phyloP scores from a whole-genome alignment of 1,140 invertebrate species.

The Acromyrmex heyeri region DNA sequence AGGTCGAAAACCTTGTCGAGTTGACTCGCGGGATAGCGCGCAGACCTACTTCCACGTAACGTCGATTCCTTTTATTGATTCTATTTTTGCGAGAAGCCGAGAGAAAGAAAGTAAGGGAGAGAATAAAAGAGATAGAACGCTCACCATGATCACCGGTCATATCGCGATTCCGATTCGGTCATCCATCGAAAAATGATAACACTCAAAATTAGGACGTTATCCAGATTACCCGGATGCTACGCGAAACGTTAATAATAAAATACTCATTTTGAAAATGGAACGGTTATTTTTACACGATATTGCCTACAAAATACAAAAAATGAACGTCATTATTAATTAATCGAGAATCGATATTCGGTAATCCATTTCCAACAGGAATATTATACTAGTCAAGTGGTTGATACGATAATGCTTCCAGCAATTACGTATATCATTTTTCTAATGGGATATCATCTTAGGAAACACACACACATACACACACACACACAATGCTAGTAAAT shows the following conservation, averaged over 20 bases:
- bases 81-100: conserved; percentile 60
- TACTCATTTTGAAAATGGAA: neutral
- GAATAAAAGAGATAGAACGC: conserved; percentile 7
- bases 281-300: conserved; percentile 11
- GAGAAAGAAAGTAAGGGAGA: neutral
- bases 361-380: neutral
- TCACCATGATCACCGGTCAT: conserved; percentile 30
- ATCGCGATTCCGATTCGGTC: neutral
- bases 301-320: neutral
- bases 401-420: neutral
- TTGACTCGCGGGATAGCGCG: conserved; percentile 60
- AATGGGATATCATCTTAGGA: neutral
- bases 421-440: neutral
- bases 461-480: no score
- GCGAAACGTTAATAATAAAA: conserved; percentile 13
- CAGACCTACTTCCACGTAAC: conserved; percentile 66
- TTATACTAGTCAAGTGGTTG: neutral
- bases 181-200: conserved; percentile 46
- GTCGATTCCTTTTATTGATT: conserved; percentile 68
- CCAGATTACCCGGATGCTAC: neutral
- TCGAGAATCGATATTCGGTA: conserved; percentile 30
- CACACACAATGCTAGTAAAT: neutral
- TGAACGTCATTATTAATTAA: neutral
- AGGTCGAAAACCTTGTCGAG: conserved; percentile 73
- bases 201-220: neutral